Base-by-base conservation (phyloP, 2,113 vertebrate species). In the Apaloderma vittatum region DNA sequence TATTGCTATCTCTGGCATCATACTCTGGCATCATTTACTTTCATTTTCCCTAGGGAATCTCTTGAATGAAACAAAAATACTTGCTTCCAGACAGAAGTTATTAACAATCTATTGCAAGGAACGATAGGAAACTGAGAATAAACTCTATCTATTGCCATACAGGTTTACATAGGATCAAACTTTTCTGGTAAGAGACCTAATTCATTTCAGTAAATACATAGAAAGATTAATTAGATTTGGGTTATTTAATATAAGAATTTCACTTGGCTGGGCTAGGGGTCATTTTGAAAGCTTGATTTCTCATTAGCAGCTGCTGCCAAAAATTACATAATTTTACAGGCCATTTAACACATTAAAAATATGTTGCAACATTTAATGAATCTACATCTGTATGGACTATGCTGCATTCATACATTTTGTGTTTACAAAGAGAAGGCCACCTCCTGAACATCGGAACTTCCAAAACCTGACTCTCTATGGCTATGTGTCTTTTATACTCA, bases 401-500 rank as follows among this genome's bases (percentile, higher is more conserved):
- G 8, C 36, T 6, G 11, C 20, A 9, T 14, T 34, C 20, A 5
- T 12, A 10, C 12, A 5, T 17, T 43, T 80, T 43, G 40, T 27
- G 5, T 52, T 58, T 7, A 10, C 2, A 3, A 18, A 6, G 43
- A 8, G 76, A 51, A 19, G 30, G 18, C 30, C 19, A 24, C 15
- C 2, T 45, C 10, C 32, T 3, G 27, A 78, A 23, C 19, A 8
- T 0, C 1, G 4, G 13, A 36, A 12, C 11, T 6, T 23, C 21
- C 30, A 49, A 45, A 61, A 5, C 15, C 22, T 1, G 9, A 2
- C 43, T 59, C 3, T 4, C 24, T 11, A 3, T 0, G 14, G 5
- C 45, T 8, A 8, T 20, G 26, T 19, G 36, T 6, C 29, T 29
- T 51, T 3, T 2, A 12, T 3, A 8, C 11, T 0, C 8, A 27